Percentiles rank a stretch among this genome's conserved stretches.
phyloP scores from a whole-genome alignment of 2,797 vertebrate genomes.

The Acipenser oxyrinchus region DNA sequence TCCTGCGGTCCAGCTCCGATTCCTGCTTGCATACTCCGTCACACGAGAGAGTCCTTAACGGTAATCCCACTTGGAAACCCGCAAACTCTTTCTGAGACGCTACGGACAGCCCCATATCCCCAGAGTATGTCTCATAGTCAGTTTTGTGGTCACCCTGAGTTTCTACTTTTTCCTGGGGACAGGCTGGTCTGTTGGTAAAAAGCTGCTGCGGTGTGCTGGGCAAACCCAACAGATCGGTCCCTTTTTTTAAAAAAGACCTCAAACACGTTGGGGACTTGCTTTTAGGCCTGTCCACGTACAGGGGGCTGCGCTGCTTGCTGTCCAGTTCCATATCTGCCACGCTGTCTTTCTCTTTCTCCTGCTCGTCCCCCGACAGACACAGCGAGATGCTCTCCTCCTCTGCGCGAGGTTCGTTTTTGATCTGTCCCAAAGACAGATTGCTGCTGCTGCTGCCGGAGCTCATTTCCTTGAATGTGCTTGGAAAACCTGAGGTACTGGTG shows the following conservation, averaged over 20 bases:
- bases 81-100: slow-evolving; percentile 78
- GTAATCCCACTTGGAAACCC: slow-evolving; percentile 73
- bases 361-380: slow-evolving; percentile 85
- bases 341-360: slow-evolving; percentile 74
- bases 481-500: slow-evolving; percentile 97
- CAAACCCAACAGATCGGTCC: slow-evolving; percentile 66
- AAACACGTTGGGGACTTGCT: slow-evolving; percentile 79
- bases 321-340: slow-evolving; percentile 81
- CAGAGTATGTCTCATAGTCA: slow-evolving; percentile 80
- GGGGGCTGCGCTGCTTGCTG: slow-evolving; percentile 58
- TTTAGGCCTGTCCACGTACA: slow-evolving; percentile 62
- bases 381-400: slow-evolving; percentile 81
- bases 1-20: slow-evolving; percentile 85
- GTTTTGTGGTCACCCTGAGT: slow-evolving; percentile 98
- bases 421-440: slow-evolving; percentile 57
- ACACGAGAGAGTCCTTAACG: slow-evolving; percentile 76
- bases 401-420: slow-evolving; percentile 85
- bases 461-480: slow-evolving; percentile 87
- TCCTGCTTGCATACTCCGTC: slow-evolving; percentile 91
- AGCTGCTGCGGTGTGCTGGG: slow-evolving; percentile 82
- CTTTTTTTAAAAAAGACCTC: slow-evolving; percentile 80
- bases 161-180: slow-evolving; percentile 85
- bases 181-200: slow-evolving; percentile 78
- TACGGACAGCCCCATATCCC: slow-evolving; percentile 73
- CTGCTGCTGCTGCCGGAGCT: slow-evolving; percentile 55